These are phyloP conservation scores for Gymnobelideus leadbeateri DNA, from an alignment of 2,113 vertebrate species.

Conservation along the genomic window DNA sequence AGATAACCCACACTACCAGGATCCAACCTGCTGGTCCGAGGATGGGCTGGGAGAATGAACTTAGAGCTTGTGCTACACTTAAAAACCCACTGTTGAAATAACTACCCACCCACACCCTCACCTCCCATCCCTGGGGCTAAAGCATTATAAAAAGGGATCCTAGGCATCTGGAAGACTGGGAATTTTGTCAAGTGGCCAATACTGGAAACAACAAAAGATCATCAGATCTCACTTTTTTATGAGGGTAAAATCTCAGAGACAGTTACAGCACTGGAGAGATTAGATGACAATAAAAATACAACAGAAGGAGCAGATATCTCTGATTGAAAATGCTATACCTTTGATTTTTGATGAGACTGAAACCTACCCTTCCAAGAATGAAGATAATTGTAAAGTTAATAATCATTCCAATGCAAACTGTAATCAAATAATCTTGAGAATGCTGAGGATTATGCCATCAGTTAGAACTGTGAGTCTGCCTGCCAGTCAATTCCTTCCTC, in stretches of 20 bases:
- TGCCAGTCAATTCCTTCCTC: slow-evolving; percentile 84
- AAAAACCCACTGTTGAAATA: not conserved
- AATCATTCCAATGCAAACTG: slow-evolving; percentile 82
- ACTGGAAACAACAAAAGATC: not conserved
- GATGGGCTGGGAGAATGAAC: not conserved
- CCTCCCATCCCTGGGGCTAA: no score
- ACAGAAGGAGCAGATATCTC: slow-evolving; percentile 74
- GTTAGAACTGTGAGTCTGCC: slow-evolving; percentile 93
- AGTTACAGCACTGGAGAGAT: slow-evolving; percentile 76
- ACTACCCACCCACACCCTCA: not conserved
- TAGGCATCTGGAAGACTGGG: not conserved
- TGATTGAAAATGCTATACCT: slow-evolving; percentile 79
- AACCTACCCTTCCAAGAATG: slow-evolving; percentile 72
- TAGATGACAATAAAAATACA: slow-evolving; percentile 73
- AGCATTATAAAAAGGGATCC: not conserved
- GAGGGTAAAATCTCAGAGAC: slow-evolving; percentile 82
- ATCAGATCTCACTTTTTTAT: slow-evolving; percentile 66
- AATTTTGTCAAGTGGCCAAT: not conserved
- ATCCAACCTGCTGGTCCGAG: not conserved
- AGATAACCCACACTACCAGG: not conserved
- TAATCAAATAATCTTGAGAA: slow-evolving; percentile 87
- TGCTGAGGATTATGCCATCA: slow-evolving; percentile 85
- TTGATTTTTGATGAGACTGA: slow-evolving; percentile 79
- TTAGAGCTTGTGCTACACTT: not conserved
- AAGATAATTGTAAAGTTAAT: slow-evolving; percentile 78